Conservation (phyloP, 1,140 invertebrate species). For the Chymomyza costata region DNA sequence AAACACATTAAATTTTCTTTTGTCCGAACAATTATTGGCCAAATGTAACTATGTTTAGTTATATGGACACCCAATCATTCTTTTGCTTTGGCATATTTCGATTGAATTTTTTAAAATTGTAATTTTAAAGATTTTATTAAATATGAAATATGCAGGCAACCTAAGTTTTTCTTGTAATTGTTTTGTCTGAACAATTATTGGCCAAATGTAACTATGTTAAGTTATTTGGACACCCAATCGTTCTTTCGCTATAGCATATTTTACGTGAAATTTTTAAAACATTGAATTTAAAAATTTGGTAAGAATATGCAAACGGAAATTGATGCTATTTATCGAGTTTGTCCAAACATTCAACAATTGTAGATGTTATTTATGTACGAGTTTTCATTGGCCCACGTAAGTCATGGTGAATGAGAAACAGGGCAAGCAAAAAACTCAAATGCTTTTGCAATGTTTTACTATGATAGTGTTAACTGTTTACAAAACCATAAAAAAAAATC, state of each 20-base stretch:
- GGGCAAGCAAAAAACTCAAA: slow-evolving; percentile 72
- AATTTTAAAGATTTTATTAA: too few species aligned
- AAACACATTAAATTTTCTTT: neutral
- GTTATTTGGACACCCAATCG: slow-evolving; percentile 65
- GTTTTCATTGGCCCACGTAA: slow-evolving; percentile 69
- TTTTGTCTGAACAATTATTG: slow-evolving; percentile 42
- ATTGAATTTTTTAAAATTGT: slow-evolving; percentile 32
- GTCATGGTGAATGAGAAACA: slow-evolving; percentile 38
- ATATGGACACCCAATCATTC: slow-evolving; percentile 62
- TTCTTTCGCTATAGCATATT: slow-evolving; percentile 56
- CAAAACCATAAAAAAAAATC: slow-evolving; percentile 3
- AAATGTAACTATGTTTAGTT: slow-evolving; percentile 60
- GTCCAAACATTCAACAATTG: neutral
- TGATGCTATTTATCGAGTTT: too few species aligned
- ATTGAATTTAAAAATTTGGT: slow-evolving; percentile 35
- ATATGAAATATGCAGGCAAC: slow-evolving; percentile 6
- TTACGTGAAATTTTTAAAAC: slow-evolving; percentile 31
- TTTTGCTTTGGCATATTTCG: slow-evolving; percentile 54
- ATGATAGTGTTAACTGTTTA: slow-evolving; percentile 45
- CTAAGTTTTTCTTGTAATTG: slow-evolving; percentile 5
- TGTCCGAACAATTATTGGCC: slow-evolving; percentile 52
- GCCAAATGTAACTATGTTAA: slow-evolving; percentile 61
- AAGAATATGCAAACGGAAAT: slow-evolving; percentile 2
- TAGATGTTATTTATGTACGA: slow-evolving; percentile 39
- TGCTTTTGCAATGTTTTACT: slow-evolving; percentile 66